phyloP scores from a whole-genome alignment of 1,140 invertebrate species.

The Sesamia nonagrioides region DNA sequence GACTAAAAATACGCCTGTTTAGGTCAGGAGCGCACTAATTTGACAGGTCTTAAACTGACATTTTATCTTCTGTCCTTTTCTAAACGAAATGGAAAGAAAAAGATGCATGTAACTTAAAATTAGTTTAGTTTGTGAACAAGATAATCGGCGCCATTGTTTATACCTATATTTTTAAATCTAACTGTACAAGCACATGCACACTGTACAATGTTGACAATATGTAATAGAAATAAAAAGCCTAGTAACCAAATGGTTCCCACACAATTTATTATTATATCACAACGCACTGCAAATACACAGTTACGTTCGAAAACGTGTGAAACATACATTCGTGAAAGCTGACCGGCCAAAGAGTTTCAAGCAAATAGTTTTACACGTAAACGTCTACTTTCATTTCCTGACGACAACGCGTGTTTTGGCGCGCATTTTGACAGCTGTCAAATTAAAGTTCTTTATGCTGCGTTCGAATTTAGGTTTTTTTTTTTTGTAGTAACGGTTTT shows the following conservation, averaged over 20 bases:
- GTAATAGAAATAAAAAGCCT: constrained; percentile 21
- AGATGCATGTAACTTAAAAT: too few species aligned
- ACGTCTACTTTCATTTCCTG: constrained; percentile 48
- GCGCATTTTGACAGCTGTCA: constrained; percentile 48
- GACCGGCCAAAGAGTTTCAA: constrained; percentile 37
- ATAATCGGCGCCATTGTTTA: too few species aligned
- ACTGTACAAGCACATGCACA: constrained; percentile 4
- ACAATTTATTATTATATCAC: constrained; percentile 49
- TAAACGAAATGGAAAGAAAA: too few species aligned
- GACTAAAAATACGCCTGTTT: too few species aligned
- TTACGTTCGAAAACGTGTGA: constrained; percentile 64
- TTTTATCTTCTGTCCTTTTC: too few species aligned
- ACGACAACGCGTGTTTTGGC: constrained; percentile 32
- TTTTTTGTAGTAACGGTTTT: constrained; percentile 19
- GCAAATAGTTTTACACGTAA: constrained; percentile 45
- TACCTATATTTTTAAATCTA: background rate
- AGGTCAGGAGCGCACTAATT: too few species aligned
- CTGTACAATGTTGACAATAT: background rate
- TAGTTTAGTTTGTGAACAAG: too few species aligned
- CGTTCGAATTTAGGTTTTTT: constrained; percentile 1
- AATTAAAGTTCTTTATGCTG: constrained; percentile 24
- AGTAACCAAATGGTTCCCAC: constrained; percentile 41
- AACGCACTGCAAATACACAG: constrained; percentile 39
- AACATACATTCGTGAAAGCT: constrained; percentile 62
- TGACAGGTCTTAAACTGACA: too few species aligned